Base-by-base conservation (phyloP, 2,888 invertebrate genomes). In the Phragmatobia fuliginosa region DNA sequence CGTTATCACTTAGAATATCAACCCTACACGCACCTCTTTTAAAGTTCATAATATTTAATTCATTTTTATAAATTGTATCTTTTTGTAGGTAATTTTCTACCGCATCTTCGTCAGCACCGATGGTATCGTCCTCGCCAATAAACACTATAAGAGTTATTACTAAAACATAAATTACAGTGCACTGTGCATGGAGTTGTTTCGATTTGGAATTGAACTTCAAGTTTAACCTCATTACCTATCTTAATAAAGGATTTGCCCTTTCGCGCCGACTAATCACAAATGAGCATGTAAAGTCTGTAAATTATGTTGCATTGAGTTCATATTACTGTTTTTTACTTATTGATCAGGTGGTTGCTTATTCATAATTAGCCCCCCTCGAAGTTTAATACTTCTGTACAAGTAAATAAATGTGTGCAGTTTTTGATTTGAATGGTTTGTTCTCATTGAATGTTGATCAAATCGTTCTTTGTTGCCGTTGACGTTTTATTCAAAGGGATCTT, bases 161-260 rank as follows among this genome's bases (percentile, higher is more conserved):
- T 91, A 92, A 85, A 84, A 89, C 84, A 82, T 86, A 89, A 85
- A 86, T 90, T 93, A 78, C 88, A 72, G 83, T 91, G 90, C 61
- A 67, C 62, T 64, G 65, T 59, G 65, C 63, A 65, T 75, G 73
- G 75, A 89, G 84, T 87, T 92, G 75, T 76, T 80, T 65, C 88
- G 75, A 91, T 93, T 86, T 82, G 68, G 80, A 85, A 83, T 79
- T 89, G 77, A 70, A 74, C 72, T 79, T 77, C 74, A 87, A 89
- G 91, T 93, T 95, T 95, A 94, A 95, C 94, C 95, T 94, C 95
- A 95, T 95, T 95, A 94, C 94, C 95, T 94, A 95, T 95, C 95
- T 95, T 95, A 95, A 94, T 94, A 94, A 92, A 92, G 94, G 94
- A 94, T 94, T 95, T 95, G 94, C 94, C 95, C 94, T 95, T 95